Percentiles rank a stretch among this genome's conserved stretches.
These are phyloP conservation scores for Rhabdophis nuchalis DNA, from an alignment of 2,797 vertebrate species.

Conservation along the genomic window DNA sequence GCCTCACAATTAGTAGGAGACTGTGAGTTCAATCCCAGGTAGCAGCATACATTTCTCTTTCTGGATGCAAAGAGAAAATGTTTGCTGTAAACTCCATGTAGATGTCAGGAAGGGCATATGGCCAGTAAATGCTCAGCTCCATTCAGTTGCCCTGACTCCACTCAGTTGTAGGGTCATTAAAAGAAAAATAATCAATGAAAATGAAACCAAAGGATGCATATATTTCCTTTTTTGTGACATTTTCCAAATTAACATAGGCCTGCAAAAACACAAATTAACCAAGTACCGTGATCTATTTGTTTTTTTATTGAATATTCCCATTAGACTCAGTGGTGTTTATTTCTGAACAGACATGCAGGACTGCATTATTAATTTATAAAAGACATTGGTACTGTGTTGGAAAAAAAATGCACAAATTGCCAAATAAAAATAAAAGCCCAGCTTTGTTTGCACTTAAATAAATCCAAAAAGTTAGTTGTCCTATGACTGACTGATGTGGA, in stretches of 20 bases:
- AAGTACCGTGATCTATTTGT: neutral
- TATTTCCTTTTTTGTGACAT: neutral
- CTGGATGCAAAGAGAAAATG: neutral
- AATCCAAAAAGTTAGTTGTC: neutral
- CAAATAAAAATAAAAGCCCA: neutral
- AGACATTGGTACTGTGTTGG: neutral
- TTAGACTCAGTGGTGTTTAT: neutral
- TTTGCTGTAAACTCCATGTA: neutral
- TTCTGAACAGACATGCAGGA: neutral
- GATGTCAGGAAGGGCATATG: neutral
- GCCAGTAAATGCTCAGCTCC: neutral
- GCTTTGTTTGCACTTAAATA: neutral
- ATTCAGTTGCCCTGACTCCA: neutral
- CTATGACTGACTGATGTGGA: conserved; percentile 23
- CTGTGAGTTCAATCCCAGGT: neutral
- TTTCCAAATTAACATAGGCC: neutral
- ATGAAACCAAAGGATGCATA: neutral
- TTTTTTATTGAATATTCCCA: neutral
- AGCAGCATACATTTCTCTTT: neutral
- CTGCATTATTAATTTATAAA: neutral
- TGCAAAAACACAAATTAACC: neutral
- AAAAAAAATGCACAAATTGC: neutral
- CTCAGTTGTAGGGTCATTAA: neutral
- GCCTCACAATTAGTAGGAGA: neutral
- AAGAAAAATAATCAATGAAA: neutral